Evolutionary conservation across 2,888 invertebrate species (phyloP).

Genomic region (Lasioglossum figueresi): DNA sequence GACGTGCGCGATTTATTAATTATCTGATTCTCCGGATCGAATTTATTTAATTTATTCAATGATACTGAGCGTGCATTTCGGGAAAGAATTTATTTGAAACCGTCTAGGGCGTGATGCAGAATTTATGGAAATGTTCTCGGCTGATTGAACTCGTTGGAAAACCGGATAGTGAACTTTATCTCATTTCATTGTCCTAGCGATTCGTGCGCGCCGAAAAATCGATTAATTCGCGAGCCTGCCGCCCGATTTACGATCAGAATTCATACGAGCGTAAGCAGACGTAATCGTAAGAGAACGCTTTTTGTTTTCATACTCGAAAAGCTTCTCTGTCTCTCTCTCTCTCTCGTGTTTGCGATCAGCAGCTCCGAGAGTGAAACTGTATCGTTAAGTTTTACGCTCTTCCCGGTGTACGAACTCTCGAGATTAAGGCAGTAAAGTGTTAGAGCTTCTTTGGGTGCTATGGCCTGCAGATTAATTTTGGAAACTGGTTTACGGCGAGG

Average conservation of each 20-base stretch:
- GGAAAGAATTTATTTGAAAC: neutral
- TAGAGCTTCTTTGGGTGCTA: neutral
- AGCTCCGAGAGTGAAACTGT: neutral
- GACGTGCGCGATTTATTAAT: neutral
- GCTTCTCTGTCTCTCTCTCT: neutral
- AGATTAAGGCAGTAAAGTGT: conserved; percentile 2
- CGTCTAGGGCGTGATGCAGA: neutral
- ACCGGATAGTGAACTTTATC: conserved; percentile 15
- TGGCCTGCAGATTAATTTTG: neutral
- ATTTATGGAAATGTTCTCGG: neutral
- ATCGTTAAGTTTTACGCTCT: conserved; percentile 30
- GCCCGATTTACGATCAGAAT: neutral
- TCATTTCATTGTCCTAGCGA: conserved; percentile 25
- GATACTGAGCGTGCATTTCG: too few relatives aligned
- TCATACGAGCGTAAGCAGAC: neutral
- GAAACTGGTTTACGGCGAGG: neutral
- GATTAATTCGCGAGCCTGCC: neutral
- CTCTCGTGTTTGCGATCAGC: neutral
- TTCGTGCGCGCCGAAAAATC: neutral
- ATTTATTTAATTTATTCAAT: neutral
- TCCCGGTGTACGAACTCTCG: neutral
- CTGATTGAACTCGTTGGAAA: neutral
- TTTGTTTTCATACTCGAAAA: neutral
- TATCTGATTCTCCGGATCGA: neutral
- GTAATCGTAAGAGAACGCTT: conserved; percentile 13